Conservation (phyloP, 2,888 invertebrate genomes). For the Digitonthophagus gazella region DNA sequence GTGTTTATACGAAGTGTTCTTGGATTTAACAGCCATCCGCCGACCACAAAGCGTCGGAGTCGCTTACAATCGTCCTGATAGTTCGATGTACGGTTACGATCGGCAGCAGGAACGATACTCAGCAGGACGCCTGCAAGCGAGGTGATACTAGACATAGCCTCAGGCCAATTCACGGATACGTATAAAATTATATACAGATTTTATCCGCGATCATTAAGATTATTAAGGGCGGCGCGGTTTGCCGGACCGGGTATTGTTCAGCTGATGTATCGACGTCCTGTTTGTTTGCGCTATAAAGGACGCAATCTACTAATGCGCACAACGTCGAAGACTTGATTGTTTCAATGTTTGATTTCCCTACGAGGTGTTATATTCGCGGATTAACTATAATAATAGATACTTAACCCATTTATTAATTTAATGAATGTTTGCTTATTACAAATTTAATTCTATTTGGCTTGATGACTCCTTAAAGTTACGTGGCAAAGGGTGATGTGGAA, state of each 20-base stretch:
- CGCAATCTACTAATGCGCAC: constrained; percentile 33
- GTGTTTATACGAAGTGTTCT: not conserved
- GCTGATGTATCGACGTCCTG: constrained; percentile 46
- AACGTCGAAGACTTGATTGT: constrained; percentile 36
- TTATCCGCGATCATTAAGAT: constrained; percentile 53
- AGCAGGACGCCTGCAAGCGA: constrained; percentile 37
- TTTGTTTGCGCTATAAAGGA: constrained; percentile 40
- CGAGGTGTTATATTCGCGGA: not conserved
- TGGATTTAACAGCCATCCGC: not conserved
- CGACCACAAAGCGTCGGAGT: constrained; percentile 11
- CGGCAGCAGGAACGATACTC: constrained; percentile 32
- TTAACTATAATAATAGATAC: not conserved
- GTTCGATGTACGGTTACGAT: constrained; percentile 27
- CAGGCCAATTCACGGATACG: constrained; percentile 49
- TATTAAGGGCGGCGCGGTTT: constrained; percentile 51
- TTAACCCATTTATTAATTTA: too few relatives aligned
- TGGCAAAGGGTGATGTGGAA: not conserved
- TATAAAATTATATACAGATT: constrained; percentile 52
- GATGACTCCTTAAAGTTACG: too few relatives aligned
- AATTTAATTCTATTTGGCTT: too few relatives aligned
- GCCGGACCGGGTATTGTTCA: constrained; percentile 41
- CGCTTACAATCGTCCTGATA: constrained; percentile 4
- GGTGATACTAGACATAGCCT: constrained; percentile 48
- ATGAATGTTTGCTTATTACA: too few relatives aligned
- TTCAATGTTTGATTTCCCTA: constrained; percentile 36